Percentiles rank a stretch among this genome's conserved stretches.
These are phyloP conservation scores for Drosophila busckii DNA, from an alignment of 1,140 invertebrate species.

Conservation along the genomic window DNA sequence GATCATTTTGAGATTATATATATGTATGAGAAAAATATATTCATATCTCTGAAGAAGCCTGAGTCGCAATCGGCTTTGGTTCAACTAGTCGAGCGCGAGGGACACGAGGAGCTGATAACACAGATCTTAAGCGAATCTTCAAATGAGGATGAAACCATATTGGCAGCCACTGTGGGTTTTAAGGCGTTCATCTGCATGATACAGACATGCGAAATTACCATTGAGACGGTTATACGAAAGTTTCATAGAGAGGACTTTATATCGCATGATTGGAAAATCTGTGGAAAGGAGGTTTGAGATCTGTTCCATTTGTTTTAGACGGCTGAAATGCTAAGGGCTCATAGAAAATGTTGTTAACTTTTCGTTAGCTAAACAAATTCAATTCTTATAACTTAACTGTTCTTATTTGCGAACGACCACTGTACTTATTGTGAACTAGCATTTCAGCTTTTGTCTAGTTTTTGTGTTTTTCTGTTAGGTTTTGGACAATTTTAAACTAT, in stretches of 20 bases:
- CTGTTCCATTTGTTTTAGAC: constrained; percentile 41
- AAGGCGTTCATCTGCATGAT: constrained; percentile 91
- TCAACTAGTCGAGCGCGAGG: constrained; percentile 88
- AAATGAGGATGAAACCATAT: constrained; percentile 85
- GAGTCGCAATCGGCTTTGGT: constrained; percentile 90
- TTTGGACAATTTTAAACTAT: constrained; percentile 1
- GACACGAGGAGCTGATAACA: constrained; percentile 87
- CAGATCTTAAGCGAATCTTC: constrained; percentile 89
- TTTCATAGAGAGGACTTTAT: constrained; percentile 90
- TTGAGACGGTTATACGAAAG: constrained; percentile 90
- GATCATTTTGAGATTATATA: constrained; percentile 87
- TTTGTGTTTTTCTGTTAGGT: neutral
- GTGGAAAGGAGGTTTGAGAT: constrained; percentile 77
- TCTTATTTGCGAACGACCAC: no score
- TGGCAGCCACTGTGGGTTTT: constrained; percentile 88
- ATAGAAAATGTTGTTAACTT: constrained; percentile 4
- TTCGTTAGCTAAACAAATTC: no score
- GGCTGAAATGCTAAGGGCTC: constrained; percentile 52
- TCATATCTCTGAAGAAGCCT: constrained; percentile 87
- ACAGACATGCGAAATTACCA: constrained; percentile 86
- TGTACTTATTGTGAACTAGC: no score
- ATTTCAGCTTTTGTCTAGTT: neutral
- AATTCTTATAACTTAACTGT: no score
- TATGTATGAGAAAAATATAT: constrained; percentile 87
- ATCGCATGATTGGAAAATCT: constrained; percentile 86